phyloP scores from a whole-genome alignment of 2,888 invertebrate genomes.

The Heliconius cydno region DNA sequence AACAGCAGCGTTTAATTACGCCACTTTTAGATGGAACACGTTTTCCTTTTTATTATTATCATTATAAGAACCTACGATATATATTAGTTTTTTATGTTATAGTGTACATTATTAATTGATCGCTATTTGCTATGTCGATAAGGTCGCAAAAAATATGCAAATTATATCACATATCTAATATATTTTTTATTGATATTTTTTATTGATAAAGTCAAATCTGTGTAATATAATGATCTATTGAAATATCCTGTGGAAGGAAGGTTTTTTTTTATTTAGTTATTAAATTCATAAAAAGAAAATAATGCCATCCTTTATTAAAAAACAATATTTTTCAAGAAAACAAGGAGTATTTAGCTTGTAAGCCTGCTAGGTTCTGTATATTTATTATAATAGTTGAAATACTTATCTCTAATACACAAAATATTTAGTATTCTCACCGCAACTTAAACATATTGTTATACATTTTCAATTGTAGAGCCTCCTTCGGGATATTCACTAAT shows the following conservation, averaged over 20 bases:
- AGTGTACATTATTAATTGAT: neutral
- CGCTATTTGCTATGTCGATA: neutral
- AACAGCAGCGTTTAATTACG: no score
- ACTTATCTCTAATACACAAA: neutral
- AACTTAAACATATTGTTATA: neutral
- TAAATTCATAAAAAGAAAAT: no score
- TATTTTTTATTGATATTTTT: neutral
- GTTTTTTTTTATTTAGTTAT: no score
- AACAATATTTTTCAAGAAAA: no score
- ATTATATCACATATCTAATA: neutral
- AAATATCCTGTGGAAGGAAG: neutral
- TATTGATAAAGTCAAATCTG: no score
- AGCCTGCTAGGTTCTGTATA: neutral
- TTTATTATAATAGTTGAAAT: neutral
- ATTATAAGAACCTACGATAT: no score
- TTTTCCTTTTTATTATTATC: no score
- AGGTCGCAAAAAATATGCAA: constrained; percentile 4
- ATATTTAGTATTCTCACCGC: neutral
- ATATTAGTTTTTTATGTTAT: no score
- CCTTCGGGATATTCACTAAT: neutral
- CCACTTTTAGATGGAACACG: no score
- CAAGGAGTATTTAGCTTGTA: neutral
- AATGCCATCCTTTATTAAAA: no score
- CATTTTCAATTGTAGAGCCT: neutral
- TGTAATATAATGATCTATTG: neutral